Conservation (phyloP, 2,888 invertebrate genomes). For the Tuberolachnus salignus region DNA sequence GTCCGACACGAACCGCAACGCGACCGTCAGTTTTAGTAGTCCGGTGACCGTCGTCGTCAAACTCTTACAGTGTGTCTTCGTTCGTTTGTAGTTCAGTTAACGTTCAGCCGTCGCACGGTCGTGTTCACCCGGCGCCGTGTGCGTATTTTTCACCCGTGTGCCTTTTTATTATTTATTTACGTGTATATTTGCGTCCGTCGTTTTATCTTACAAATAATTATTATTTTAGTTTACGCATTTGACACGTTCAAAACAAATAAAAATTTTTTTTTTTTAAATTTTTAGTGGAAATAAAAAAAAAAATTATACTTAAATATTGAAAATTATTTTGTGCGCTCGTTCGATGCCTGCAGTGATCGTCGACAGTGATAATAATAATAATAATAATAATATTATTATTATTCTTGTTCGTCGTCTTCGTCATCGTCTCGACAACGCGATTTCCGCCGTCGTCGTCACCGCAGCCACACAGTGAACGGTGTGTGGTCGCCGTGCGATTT, state of each 20-base stretch:
- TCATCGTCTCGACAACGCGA: not conserved
- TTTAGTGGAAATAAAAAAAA: no score
- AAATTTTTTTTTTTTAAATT: not conserved
- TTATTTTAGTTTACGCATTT: no score
- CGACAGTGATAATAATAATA: not conserved
- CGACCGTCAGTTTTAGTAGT: conserved; percentile 5
- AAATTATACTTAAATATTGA: no score
- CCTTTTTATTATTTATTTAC: not conserved
- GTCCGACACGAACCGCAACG: not conserved
- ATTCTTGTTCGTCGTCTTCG: not conserved
- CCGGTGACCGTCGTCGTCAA: conserved; percentile 50
- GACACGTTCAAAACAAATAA: not conserved
- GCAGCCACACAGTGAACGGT: not conserved
- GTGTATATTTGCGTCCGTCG: not conserved
- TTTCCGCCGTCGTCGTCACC: not conserved
- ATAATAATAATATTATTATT: no score
- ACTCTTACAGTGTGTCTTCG: not conserved
- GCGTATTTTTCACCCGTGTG: not conserved
- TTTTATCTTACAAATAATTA: not conserved
- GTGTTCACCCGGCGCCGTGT: conserved; percentile 27
- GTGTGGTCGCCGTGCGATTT: conserved; percentile 3
- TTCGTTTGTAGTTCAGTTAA: not conserved
- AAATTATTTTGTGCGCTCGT: not conserved
- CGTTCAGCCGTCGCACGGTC: not conserved
- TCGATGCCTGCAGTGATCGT: conserved; percentile 19